Evolutionary conservation across 1,140 invertebrate species (phyloP).

Genomic region (Triops longicaudatus): DNA sequence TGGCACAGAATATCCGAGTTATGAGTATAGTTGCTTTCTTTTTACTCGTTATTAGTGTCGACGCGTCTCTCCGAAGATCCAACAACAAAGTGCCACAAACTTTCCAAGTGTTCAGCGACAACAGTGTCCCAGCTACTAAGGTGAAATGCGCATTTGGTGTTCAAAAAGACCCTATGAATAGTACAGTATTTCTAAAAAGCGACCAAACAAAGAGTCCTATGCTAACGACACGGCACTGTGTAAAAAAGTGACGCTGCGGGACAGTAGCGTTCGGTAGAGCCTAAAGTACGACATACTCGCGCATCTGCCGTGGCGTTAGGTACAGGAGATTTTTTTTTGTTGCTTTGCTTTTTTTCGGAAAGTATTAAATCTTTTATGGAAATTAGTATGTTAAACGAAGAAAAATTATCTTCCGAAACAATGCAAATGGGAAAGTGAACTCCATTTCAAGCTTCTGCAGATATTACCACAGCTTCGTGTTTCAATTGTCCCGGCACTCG

Average conservation of each 20-base stretch:
- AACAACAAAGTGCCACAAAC: not conserved
- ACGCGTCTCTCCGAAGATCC: not conserved
- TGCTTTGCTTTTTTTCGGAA: not conserved
- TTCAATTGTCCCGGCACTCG: no score
- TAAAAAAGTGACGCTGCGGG: no score
- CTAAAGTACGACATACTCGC: no score
- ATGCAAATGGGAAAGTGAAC: no score
- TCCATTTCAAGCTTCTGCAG: no score
- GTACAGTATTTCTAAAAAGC: not conserved
- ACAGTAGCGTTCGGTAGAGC: no score
- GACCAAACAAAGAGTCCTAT: not conserved
- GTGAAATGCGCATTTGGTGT: not conserved
- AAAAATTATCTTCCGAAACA: not conserved
- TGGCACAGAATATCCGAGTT: not conserved
- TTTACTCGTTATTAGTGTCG: not conserved
- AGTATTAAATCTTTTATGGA: no score
- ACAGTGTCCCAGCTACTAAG: not conserved
- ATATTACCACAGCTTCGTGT: no score
- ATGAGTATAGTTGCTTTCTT: not conserved
- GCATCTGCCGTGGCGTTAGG: no score
- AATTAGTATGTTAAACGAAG: not conserved
- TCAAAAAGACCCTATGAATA: not conserved
- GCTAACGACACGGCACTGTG: not conserved
- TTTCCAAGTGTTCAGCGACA: not conserved
- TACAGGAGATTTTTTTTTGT: not conserved